Evolutionary conservation across 2,888 invertebrate species (phyloP).

Genomic region (Lasioglossum lativentre): DNA sequence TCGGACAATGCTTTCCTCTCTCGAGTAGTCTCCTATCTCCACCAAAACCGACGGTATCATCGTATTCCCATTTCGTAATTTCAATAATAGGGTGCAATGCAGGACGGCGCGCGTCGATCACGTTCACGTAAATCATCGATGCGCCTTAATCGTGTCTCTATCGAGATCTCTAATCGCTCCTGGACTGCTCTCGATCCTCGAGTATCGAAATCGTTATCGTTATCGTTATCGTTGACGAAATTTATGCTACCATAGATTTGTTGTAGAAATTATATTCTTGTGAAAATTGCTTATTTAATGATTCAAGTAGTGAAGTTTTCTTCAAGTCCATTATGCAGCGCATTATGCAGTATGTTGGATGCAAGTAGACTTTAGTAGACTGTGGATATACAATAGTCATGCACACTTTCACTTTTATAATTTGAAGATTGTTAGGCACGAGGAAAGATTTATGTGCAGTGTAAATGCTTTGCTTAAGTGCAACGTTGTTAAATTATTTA

Average conservation of each 20-base stretch:
- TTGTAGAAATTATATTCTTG: neutral
- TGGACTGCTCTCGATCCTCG: neutral
- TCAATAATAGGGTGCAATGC: slow-evolving; percentile 25
- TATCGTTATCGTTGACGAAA: neutral
- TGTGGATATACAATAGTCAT: neutral
- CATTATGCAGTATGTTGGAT: neutral
- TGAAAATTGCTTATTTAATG: neutral
- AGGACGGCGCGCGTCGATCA: slow-evolving; percentile 13
- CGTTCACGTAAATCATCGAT: slow-evolving; percentile 25
- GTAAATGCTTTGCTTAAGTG: too few species aligned
- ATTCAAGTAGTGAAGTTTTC: neutral
- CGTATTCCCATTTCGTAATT: slow-evolving; percentile 44
- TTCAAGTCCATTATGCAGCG: neutral
- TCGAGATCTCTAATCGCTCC: slow-evolving; percentile 12
- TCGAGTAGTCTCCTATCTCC: neutral
- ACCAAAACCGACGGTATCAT: slow-evolving; percentile 35
- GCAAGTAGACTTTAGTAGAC: neutral
- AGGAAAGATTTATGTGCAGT: neutral
- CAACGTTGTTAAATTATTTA: too few species aligned
- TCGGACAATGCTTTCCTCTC: slow-evolving; percentile 54
- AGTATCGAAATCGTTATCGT: slow-evolving; percentile 4
- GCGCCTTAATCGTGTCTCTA: too few species aligned
- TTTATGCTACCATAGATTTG: neutral
- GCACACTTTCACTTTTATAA: neutral
- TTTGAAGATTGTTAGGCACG: neutral